These are phyloP conservation scores for Anoplolepis gracilipes DNA, from an alignment of 1,140 invertebrate species.

Conservation along the genomic window DNA sequence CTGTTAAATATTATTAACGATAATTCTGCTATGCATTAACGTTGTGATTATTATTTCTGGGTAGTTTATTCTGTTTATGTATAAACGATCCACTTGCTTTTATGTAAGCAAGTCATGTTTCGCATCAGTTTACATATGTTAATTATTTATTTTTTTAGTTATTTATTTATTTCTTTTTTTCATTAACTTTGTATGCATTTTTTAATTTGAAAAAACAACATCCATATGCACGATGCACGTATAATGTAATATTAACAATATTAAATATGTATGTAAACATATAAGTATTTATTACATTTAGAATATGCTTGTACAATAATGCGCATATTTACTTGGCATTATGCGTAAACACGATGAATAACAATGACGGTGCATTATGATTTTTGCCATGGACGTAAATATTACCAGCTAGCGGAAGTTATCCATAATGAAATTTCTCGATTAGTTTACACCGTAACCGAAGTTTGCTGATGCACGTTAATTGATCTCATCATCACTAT, in stretches of 20 bases:
- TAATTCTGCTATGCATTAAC: not conserved
- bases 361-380: not conserved
- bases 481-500: conserved; percentile 42
- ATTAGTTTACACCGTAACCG: conserved; percentile 5
- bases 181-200: not conserved
- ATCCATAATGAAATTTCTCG: conserved; percentile 24
- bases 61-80: not conserved
- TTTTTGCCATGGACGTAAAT: not conserved
- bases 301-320: not conserved
- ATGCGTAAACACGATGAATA: conserved; percentile 16
- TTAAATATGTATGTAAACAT: not conserved
- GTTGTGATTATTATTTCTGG: conserved; percentile 35
- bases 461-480: conserved; percentile 9
- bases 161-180: not conserved
- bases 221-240: not conserved
- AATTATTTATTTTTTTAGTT: not conserved
- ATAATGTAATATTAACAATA: not conserved
- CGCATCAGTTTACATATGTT: not conserved
- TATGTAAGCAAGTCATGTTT: not conserved
- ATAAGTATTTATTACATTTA: not conserved
- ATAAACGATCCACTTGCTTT: not conserved
- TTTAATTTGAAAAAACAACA: not conserved
- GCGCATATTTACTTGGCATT: not conserved
- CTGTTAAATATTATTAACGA: conserved; percentile 2
- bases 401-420: not conserved